Evolutionary conservation across 2,797 vertebrate species (phyloP).

Genomic region (Miichthys miiuy): DNA sequence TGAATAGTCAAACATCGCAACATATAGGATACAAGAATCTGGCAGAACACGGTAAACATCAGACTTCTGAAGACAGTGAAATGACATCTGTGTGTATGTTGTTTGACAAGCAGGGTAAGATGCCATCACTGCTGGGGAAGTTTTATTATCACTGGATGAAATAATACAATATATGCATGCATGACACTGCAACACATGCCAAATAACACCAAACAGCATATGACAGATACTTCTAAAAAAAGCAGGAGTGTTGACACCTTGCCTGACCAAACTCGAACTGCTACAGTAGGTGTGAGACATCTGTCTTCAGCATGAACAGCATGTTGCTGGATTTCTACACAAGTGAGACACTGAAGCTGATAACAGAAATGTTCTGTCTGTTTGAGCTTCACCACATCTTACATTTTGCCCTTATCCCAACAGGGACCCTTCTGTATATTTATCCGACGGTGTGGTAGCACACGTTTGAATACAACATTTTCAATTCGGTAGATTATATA

Average conservation of each 20-base stretch:
- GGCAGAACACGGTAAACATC: not conserved
- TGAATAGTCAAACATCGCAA: slow-evolving; percentile 13
- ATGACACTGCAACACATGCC: not conserved
- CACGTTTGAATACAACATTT: slow-evolving; percentile 8
- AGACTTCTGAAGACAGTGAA: not conserved
- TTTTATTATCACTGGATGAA: not conserved
- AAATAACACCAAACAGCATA: slow-evolving; percentile 8
- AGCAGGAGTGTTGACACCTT: slow-evolving; percentile 13
- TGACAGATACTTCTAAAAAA: not conserved
- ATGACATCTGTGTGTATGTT: not conserved
- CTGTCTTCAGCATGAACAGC: slow-evolving; percentile 31
- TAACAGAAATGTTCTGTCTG: slow-evolving; percentile 8
- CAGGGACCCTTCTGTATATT: not conserved
- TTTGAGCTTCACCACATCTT: not conserved
- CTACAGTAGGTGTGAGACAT: slow-evolving; percentile 41
- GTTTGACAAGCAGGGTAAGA: not conserved
- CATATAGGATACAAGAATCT: not conserved
- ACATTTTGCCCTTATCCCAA: slow-evolving; percentile 13
- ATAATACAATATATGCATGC: too few relatives aligned
- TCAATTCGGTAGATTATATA: slow-evolving; percentile 2
- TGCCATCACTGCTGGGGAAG: not conserved
- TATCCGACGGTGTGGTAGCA: not conserved
- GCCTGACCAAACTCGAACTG: not conserved
- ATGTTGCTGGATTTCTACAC: not conserved
- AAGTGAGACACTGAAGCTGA: not conserved